These are phyloP conservation scores for Corythoichthys intestinalis DNA, from an alignment of 2,113 vertebrate species.

Conservation along the genomic window DNA sequence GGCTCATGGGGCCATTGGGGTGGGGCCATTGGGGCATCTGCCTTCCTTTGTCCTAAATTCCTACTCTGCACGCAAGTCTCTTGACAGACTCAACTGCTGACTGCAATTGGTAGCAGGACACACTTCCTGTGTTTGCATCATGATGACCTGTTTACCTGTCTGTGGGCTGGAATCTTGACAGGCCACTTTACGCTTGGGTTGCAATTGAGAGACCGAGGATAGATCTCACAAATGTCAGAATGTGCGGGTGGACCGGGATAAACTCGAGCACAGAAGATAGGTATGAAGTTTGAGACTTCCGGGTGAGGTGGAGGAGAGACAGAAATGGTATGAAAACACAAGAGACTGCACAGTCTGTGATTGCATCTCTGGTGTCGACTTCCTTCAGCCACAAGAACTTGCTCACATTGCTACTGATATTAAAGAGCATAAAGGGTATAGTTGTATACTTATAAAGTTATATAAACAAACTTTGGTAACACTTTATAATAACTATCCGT, in stretches of 20 bases:
- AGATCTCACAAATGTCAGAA: slow-evolving; percentile 26
- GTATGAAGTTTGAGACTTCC: slow-evolving; percentile 26
- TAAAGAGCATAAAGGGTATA: slow-evolving; percentile 33
- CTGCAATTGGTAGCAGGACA: slow-evolving; percentile 44
- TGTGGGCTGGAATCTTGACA: slow-evolving; percentile 55
- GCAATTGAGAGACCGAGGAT: slow-evolving; percentile 30
- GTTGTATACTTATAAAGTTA: neutral
- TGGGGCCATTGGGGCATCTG: slow-evolving; percentile 46
- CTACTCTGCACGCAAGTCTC: slow-evolving; percentile 65
- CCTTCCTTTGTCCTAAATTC: slow-evolving; percentile 66
- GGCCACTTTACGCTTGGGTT: slow-evolving; percentile 54
- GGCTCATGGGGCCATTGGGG: slow-evolving; percentile 30
- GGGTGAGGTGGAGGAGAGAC: slow-evolving; percentile 39
- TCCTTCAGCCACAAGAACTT: slow-evolving; percentile 69
- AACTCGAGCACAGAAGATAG: slow-evolving; percentile 43
- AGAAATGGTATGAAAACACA: slow-evolving; percentile 56
- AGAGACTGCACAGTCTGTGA: slow-evolving; percentile 37
- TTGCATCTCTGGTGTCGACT: slow-evolving; percentile 68
- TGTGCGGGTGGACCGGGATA: slow-evolving; percentile 32
- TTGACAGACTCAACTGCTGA: slow-evolving; percentile 55
- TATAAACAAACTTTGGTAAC: no score
- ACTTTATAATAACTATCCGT: no score
- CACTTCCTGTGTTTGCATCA: slow-evolving; percentile 34
- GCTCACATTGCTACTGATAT: slow-evolving; percentile 69
- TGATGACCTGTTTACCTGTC: slow-evolving; percentile 35